These are phyloP conservation scores for Drosophila infuscata DNA, from an alignment of 2,888 invertebrate genomes.

Conservation along the genomic window DNA sequence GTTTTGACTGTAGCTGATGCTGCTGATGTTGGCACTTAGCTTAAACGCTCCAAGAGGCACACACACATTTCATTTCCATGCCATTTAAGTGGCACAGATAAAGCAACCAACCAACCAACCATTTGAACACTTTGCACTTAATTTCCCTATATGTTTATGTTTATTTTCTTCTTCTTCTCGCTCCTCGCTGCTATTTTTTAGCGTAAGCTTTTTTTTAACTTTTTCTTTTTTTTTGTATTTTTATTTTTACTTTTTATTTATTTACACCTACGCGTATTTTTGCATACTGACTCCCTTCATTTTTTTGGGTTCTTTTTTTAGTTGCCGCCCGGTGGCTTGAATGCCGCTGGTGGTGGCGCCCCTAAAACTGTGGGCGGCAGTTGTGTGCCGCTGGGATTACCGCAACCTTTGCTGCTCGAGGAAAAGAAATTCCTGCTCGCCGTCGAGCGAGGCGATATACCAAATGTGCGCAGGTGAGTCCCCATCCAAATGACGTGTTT, in stretches of 20 bases:
- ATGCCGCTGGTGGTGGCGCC: constrained; percentile 39
- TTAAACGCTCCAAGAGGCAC: constrained; percentile 55
- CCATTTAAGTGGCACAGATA: constrained; percentile 60
- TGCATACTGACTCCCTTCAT: constrained; percentile 30
- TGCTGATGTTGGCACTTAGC: constrained; percentile 31
- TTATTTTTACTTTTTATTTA: constrained; percentile 50
- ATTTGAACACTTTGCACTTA: constrained; percentile 72
- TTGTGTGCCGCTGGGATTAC: constrained; percentile 88
- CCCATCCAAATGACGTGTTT: constrained; percentile 24
- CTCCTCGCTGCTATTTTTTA: constrained; percentile 7
- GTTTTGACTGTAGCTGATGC: not conserved
- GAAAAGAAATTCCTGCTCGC: constrained; percentile 97
- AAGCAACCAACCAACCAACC: constrained; percentile 31
- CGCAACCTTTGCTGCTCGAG: constrained; percentile 90
- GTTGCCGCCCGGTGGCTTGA: constrained; percentile 62
- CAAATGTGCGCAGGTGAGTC: constrained; percentile 91
- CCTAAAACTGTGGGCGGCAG: constrained; percentile 76
- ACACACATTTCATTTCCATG: constrained; percentile 61
- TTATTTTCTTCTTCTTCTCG: constrained; percentile 48
- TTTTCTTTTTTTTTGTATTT: constrained; percentile 6
- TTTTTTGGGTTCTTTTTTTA: constrained; percentile 16
- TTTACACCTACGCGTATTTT: constrained; percentile 56
- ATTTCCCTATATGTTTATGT: constrained; percentile 68
- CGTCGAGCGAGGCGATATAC: constrained; percentile 96
- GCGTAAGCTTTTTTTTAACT: not conserved